Conservation (phyloP, 2,888 invertebrate species). For the Trachelus troglodyta region DNA sequence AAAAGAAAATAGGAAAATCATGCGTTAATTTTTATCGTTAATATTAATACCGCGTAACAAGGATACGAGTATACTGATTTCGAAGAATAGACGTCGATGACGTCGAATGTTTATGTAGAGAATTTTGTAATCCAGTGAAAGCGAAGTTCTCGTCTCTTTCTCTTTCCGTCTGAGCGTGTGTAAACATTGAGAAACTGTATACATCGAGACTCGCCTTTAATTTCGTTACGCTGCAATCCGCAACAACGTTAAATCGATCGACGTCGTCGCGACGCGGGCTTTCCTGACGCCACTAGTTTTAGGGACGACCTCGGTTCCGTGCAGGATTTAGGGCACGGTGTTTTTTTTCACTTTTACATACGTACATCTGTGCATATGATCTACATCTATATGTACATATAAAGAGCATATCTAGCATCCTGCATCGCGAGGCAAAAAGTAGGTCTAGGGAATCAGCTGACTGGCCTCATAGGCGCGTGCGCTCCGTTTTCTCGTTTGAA, state of each 20-base stretch:
- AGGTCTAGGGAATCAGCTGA: conserved; percentile 63
- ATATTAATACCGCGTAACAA: background rate
- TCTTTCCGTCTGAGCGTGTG: background rate
- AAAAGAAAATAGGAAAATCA: background rate
- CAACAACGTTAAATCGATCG: background rate
- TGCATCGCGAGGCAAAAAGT: conserved; percentile 53
- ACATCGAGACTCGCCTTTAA: background rate
- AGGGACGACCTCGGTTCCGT: conserved; percentile 36
- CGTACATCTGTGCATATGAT: background rate
- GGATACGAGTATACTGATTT: background rate
- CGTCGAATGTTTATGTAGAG: background rate
- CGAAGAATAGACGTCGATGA: background rate
- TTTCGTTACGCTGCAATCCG: background rate
- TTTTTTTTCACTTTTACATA: conserved; percentile 25
- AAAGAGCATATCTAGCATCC: conserved; percentile 19
- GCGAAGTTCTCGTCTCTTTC: background rate
- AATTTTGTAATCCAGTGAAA: background rate
- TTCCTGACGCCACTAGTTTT: background rate
- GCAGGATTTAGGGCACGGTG: conserved; percentile 46
- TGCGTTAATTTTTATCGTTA: background rate
- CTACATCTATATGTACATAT: background rate
- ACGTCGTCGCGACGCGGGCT: background rate
- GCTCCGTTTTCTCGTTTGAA: conserved; percentile 21
- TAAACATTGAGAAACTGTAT: background rate
- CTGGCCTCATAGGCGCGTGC: conserved; percentile 45